Evolutionary conservation across 2,888 invertebrate species (phyloP).

Genomic region (Lasioglossum vierecki): DNA sequence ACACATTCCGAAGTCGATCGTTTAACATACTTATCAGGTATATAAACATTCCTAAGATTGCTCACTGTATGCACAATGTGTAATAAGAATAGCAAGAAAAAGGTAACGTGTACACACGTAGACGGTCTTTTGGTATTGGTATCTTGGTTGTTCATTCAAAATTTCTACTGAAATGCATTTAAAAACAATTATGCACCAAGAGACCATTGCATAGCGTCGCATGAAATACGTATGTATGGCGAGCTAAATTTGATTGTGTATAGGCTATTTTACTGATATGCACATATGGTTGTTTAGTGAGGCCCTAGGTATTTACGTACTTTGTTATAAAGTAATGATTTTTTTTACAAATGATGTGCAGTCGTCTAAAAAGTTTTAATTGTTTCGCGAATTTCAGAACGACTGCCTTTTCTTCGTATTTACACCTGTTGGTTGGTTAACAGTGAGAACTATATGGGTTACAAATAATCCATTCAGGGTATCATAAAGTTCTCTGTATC

Average conservation of each 20-base stretch:
- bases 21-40: conserved; percentile 31
- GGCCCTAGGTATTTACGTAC: neutral
- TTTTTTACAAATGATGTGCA: neutral
- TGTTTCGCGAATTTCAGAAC: neutral
- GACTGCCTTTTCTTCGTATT: conserved; percentile 1
- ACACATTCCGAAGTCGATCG: conserved; percentile 32
- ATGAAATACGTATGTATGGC: neutral
- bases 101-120: neutral
- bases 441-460: conserved; percentile 42
- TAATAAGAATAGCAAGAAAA: conserved; percentile 29
- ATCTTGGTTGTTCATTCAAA: neutral
- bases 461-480: conserved; percentile 66
- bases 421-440: neutral
- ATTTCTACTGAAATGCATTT: conserved; percentile 1
- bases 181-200: neutral
- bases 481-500: conserved; percentile 21
- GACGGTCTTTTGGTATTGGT: neutral
- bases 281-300: conserved; percentile 4
- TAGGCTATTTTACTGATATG: conserved; percentile 1
- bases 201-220: neutral
- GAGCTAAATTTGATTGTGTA: neutral
- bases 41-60: conserved; percentile 34
- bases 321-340: conserved; percentile 14
- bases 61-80: conserved; percentile 35
- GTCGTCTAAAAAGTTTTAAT: conserved; percentile 7